A percentile compares a stretch with the other conserved stretches of the same genome.
Conservation (phyloP, 2,888 invertebrate genomes). For the Pecten maximus region DNA sequence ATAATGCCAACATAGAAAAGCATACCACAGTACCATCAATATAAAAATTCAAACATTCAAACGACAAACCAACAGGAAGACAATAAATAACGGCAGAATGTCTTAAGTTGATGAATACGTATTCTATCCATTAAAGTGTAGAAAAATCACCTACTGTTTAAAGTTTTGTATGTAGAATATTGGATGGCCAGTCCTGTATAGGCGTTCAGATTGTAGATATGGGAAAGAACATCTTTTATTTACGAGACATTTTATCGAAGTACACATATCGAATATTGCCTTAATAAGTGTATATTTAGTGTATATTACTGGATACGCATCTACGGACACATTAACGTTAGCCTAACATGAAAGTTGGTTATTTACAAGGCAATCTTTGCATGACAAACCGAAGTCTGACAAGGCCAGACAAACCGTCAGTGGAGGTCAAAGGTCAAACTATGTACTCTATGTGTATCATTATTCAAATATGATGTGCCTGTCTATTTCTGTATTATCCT, state of each 20-base stretch:
- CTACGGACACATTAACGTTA: neutral
- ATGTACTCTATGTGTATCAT: neutral
- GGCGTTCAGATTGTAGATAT: too few relatives aligned
- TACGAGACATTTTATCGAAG: neutral
- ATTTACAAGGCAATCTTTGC: slow-evolving; percentile 3
- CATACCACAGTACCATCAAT: too few relatives aligned
- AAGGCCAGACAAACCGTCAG: neutral
- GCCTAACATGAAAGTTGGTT: neutral
- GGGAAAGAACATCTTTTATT: too few relatives aligned
- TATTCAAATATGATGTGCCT: slow-evolving; percentile 13
- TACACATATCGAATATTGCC: neutral
- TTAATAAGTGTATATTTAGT: neutral
- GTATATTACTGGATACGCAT: neutral
- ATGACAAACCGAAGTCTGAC: slow-evolving; percentile 13
- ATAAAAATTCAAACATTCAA: too few relatives aligned
- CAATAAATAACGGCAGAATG: too few relatives aligned
- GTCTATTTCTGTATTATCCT: neutral
- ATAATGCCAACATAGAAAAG: neutral
- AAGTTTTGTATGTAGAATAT: too few relatives aligned
- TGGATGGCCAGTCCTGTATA: too few relatives aligned
- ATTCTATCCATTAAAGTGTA: too few relatives aligned
- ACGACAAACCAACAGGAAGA: too few relatives aligned
- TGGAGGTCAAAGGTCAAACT: neutral
- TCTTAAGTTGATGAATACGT: too few relatives aligned
- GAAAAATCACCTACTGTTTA: too few relatives aligned